A percentile compares a stretch with the other conserved stretches of the same genome.
These are phyloP conservation scores for Sinopyrophorus schimmeli DNA, from an alignment of 2,888 invertebrate species.

Conservation along the genomic window DNA sequence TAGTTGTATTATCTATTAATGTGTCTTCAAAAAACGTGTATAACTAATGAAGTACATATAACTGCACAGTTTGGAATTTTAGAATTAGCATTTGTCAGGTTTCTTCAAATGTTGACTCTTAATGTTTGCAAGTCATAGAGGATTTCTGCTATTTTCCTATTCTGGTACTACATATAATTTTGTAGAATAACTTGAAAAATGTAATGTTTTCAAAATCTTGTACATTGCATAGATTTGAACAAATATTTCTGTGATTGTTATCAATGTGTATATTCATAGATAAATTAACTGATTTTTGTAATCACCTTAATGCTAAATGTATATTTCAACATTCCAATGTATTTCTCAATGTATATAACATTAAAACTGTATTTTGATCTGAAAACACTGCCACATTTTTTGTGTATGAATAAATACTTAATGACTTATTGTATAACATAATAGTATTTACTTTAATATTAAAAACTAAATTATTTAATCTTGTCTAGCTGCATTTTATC, in stretches of 20 bases:
- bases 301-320: slow-evolving; percentile 50
- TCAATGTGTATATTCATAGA: slow-evolving; percentile 46
- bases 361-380: slow-evolving; percentile 53
- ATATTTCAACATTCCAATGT: slow-evolving; percentile 53
- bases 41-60: slow-evolving; percentile 15
- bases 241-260: slow-evolving; percentile 54
- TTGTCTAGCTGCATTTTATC: too few relatives aligned
- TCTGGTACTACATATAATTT: slow-evolving; percentile 32
- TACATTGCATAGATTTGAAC: slow-evolving; percentile 41
- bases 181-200: slow-evolving; percentile 32
- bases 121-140: slow-evolving; percentile 25
- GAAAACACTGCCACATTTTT: slow-evolving; percentile 53
- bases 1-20: slow-evolving; percentile 26
- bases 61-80: slow-evolving; percentile 26
- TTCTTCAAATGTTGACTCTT: slow-evolving; percentile 22
- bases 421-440: slow-evolving; percentile 19
- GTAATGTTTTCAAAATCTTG: slow-evolving; percentile 26
- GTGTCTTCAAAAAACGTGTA: slow-evolving; percentile 28
- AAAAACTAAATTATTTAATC: too few relatives aligned
- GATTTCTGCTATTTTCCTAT: slow-evolving; percentile 30
- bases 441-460: too few relatives aligned
- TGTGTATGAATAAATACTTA: slow-evolving; percentile 50
- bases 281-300: slow-evolving; percentile 42
- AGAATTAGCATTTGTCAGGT: slow-evolving; percentile 20
- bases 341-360: slow-evolving; percentile 53